phyloP scores from a whole-genome alignment of 2,888 invertebrate species.

The Clitarchus hookeri region DNA sequence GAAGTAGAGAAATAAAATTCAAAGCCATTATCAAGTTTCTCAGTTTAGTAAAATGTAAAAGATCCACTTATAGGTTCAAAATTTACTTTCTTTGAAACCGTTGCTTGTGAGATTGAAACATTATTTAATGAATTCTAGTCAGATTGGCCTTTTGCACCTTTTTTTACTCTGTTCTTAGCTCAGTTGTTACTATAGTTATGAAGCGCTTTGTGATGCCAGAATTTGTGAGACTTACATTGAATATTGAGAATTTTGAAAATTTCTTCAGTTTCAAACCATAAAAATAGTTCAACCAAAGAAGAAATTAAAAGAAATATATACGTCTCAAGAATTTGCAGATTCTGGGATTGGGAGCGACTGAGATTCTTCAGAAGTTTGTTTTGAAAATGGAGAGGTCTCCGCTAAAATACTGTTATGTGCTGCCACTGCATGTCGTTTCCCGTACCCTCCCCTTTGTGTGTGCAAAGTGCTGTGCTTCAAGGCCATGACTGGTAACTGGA shows the following conservation, averaged over 20 bases:
- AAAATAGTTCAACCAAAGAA: background rate
- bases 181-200: background rate
- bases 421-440: no score
- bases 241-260: background rate
- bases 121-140: background rate
- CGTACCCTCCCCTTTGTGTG: no score
- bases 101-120: background rate
- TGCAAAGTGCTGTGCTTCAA: no score
- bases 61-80: background rate
- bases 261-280: background rate
- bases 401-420: no score
- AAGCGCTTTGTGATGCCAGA: background rate
- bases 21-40: background rate
- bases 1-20: background rate
- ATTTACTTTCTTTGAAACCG: background rate
- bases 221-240: background rate
- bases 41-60: background rate
- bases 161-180: background rate
- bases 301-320: no score
- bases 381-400: no score
- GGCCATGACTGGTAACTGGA: no score
- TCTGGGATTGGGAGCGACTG: no score
- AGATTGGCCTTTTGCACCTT: background rate
- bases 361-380: no score
- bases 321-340: no score